phyloP scores from a whole-genome alignment of 2,888 invertebrate species.

The Melipona bicolor region DNA sequence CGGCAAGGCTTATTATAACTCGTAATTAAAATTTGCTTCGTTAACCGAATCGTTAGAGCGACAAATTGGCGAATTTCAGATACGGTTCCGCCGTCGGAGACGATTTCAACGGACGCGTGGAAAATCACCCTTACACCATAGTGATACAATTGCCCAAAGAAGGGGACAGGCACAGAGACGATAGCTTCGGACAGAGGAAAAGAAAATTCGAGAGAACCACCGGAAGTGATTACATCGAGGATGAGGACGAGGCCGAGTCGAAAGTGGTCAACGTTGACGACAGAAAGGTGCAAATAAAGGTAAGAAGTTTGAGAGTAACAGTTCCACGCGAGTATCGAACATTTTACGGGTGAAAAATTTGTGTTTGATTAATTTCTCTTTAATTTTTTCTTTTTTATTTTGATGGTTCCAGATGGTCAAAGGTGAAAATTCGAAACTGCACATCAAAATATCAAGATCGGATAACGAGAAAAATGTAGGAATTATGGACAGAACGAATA shows the following conservation, averaged over 20 bases:
- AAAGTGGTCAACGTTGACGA: constrained; percentile 59
- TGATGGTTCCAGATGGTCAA: constrained; percentile 63
- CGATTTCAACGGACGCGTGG: constrained; percentile 22
- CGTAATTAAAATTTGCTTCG: constrained; percentile 2
- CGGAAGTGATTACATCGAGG: constrained; percentile 65
- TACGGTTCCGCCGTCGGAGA: constrained; percentile 3
- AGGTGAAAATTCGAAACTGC: constrained; percentile 64
- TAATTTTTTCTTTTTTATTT: neutral
- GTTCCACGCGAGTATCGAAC: too few species aligned
- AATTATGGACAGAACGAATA: constrained; percentile 39
- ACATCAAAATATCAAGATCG: constrained; percentile 72
- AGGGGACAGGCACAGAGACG: constrained; percentile 39
- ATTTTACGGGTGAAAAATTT: neutral
- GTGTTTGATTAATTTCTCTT: neutral
- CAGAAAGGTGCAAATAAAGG: constrained; percentile 70
- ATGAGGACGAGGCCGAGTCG: constrained; percentile 59
- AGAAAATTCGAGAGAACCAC: constrained; percentile 53
- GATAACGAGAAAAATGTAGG: constrained; percentile 55
- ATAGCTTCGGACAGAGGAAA: constrained; percentile 42
- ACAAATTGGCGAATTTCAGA: constrained; percentile 29
- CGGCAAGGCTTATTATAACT: neutral
- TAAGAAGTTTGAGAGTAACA: constrained; percentile 27
- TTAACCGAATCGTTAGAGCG: neutral
- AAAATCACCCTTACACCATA: constrained; percentile 73
- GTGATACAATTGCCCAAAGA: constrained; percentile 75